Percentiles rank a stretch among this genome's conserved stretches.
phyloP scores from a whole-genome alignment of 37 sponge, comb jelly and placozoan genomes.

The Chondrosia reniformis region DNA sequence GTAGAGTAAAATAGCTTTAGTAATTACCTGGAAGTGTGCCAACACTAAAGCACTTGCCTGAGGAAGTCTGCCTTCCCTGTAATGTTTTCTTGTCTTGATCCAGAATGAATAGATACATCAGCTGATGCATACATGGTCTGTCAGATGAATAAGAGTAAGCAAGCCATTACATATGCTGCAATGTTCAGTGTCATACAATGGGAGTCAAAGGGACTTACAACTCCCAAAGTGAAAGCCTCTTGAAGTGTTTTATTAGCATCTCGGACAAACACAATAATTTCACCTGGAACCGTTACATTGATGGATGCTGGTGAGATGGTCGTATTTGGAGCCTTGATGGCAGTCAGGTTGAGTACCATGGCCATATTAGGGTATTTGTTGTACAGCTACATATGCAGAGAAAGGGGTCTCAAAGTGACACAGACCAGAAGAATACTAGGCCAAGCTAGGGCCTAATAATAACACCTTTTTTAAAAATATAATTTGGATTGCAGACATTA shows the following conservation, averaged over 20 bases:
- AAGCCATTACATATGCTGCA: too few species aligned
- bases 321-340: slow-evolving; percentile 54
- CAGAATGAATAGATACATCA: slow-evolving; percentile 24
- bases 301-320: slow-evolving; percentile 22
- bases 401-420: too few species aligned
- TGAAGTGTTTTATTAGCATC: slow-evolving; percentile 20
- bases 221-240: slow-evolving; percentile 46
- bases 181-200: neutral
- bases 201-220: neutral
- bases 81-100: slow-evolving; percentile 37
- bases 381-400: slow-evolving; percentile 52
- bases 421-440: too few species aligned
- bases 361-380: slow-evolving; percentile 73
- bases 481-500: too few species aligned
- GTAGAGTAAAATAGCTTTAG: neutral
- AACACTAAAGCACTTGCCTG: slow-evolving; percentile 25
- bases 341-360: slow-evolving; percentile 52
- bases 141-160: too few species aligned
- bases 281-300: slow-evolving; percentile 45
- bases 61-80: slow-evolving; percentile 51
- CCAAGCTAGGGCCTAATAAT: too few species aligned
- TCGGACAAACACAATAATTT: slow-evolving; percentile 46
- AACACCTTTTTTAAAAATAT: too few species aligned
- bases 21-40: neutral
- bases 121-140: slow-evolving; percentile 57